Evolutionary conservation across 2,888 invertebrate species (phyloP).

Genomic region (Terebella lapidaria): DNA sequence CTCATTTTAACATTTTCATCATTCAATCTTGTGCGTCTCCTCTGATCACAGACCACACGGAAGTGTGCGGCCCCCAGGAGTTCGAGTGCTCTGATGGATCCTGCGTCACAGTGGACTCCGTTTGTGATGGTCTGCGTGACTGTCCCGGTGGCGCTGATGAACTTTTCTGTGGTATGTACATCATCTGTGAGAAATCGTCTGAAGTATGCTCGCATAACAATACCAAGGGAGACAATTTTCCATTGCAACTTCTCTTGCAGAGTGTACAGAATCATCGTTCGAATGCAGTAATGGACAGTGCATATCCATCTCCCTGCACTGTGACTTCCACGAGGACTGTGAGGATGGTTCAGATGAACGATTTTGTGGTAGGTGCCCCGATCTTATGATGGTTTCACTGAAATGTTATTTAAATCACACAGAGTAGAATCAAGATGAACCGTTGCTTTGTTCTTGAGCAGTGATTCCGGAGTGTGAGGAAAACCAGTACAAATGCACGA

Average conservation of each 20-base stretch:
- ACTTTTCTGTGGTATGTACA: too few species aligned
- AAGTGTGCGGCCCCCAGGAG: neutral
- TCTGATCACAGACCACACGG: neutral
- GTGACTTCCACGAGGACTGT: conserved; percentile 20
- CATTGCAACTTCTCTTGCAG: too few species aligned
- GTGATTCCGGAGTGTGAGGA: neutral
- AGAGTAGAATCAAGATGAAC: neutral
- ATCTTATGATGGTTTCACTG: too few species aligned
- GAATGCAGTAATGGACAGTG: conserved; percentile 22
- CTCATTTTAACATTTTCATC: too few species aligned
- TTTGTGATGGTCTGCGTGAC: neutral
- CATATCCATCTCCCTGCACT: conserved; percentile 17
- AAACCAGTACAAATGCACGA: conserved; percentile 25
- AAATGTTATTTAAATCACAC: neutral
- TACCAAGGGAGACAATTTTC: too few species aligned
- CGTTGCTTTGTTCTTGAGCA: neutral
- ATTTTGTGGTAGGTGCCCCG: conserved; percentile 16
- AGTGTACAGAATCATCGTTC: conserved; percentile 12
- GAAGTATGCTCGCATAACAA: too few species aligned
- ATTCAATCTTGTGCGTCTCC: too few species aligned
- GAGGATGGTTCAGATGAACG: conserved; percentile 21
- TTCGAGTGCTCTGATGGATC: neutral
- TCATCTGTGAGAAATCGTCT: too few species aligned
- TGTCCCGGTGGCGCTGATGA: neutral
- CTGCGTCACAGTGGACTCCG: neutral